Evolutionary conservation across 2,888 invertebrate genomes (phyloP).

Genomic region (Acrocyrtus sp.): DNA sequence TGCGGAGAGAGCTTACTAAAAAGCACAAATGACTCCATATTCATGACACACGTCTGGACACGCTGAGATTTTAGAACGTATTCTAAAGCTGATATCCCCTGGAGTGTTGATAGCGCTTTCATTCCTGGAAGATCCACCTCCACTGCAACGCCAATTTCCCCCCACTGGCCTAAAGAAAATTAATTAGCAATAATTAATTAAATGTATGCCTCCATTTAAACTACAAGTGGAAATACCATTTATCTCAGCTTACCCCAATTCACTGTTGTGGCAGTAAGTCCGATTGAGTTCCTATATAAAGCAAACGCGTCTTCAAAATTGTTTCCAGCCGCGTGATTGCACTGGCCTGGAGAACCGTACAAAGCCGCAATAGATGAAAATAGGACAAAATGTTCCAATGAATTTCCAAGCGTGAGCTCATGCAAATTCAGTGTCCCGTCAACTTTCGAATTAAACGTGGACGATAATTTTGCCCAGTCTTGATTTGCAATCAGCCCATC

Average conservation of each 20-base stretch:
- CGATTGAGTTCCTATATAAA: slow-evolving; percentile 34
- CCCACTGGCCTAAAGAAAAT: slow-evolving; percentile 46
- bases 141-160: slow-evolving; percentile 31
- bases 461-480: slow-evolving; percentile 32
- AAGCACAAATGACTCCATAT: slow-evolving; percentile 24
- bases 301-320: slow-evolving; percentile 44
- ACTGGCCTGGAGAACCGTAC: slow-evolving; percentile 28
- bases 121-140: slow-evolving; percentile 40
- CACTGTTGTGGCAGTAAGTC: slow-evolving; percentile 22
- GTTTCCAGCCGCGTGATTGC: slow-evolving; percentile 42
- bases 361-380: slow-evolving; percentile 23
- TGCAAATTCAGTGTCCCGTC: slow-evolving; percentile 34
- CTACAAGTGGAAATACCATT: neutral
- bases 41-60: slow-evolving; percentile 17
- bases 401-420: neutral
- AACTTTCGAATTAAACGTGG: slow-evolving; percentile 32
- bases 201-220: neutral
- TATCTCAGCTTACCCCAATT: slow-evolving; percentile 39
- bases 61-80: slow-evolving; percentile 9
- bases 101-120: slow-evolving; percentile 33
- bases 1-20: slow-evolving; percentile 19
- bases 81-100: slow-evolving; percentile 43
- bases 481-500: slow-evolving; percentile 40
- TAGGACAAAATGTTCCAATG: slow-evolving; percentile 38
- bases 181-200: neutral